Base-by-base conservation (phyloP, 2,888 invertebrate species). In the Drosophila recens region DNA sequence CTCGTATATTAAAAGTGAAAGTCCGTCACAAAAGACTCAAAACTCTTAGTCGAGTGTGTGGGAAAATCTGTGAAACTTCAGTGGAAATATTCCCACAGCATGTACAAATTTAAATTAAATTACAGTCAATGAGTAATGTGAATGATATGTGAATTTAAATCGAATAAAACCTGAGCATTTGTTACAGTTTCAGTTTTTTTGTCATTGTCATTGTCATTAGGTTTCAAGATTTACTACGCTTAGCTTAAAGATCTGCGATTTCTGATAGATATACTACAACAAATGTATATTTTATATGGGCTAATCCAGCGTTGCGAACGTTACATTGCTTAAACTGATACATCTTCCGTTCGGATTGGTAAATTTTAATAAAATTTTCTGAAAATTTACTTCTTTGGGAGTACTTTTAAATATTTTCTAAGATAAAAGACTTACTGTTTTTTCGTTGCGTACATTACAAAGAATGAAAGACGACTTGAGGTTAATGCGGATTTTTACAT, bases 1-100 rank as follows among this genome's bases (percentile, higher is more conserved):
- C 15, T 15, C 30, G 30, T 13, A 20, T 23, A 17, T 1, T 17
- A 68, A 73, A 76, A 76, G 75, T 79, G 79, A 76, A 76, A 76
- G 75, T 48, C 30, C 15, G 27, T 6, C 3, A 8, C 1, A 8
- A 40, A 40, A 40, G 17, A 17, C 40, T 33, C 30, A 58, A 23
- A 58, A 59, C 40, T 33, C 65, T 17, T 59, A 73, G 59, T 75
- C 27, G 54, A 75, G 45, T 75, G 65, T 66, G 59, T 66, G 76
- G 76, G 27, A 71, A 45, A 46, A 53, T 58, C 5, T 8, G 11
- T 34, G 17, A 17, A 36, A n/a, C 43, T n/a, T 3, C 5, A 15
- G 17, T 17, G 6, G 13, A 43, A 51, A 43, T 51, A 61, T 71
- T 75, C 75, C 77, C 77, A 75, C 77, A 75, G 56, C 66, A 48